Evolutionary conservation across 2,113 vertebrate species (phyloP), one percentile per base, ranked within the genome.

Genomic region (Epinephelus moara): DNA sequence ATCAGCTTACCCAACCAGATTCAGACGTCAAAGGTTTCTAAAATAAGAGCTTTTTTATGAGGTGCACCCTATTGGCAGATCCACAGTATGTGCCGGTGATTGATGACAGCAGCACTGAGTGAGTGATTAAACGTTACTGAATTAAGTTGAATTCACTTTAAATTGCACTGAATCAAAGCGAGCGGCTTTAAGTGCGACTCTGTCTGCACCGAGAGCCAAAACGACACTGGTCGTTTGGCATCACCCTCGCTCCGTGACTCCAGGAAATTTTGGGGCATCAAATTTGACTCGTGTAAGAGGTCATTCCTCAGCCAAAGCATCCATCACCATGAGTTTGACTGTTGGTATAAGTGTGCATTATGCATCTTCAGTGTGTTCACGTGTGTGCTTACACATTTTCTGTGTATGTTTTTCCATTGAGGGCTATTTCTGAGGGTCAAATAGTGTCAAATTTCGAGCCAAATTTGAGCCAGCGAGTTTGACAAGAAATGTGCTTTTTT

Each of bases 131-230:
- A 82, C 30, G 60, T 81, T 73, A 86, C 61, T 85, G 78, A 85
- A 77, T 86, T 52, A 5, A 87, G 78, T 72, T 30, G 61, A 85
- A 68, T 74, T 80, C 78, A 81, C 77, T 90, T 90, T 82, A 74
- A 88, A 88, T 90, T 94, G 91, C 93, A 93, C 93, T 92, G 89
- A 93, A 83, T 90, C 81, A 56, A 72, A 89, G 80, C 45, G 70
- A 84, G 70, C 17, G 82, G 83, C 82, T 84, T 70, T 27, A 62
- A 61, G 68, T 72, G 70, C 15, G 25, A 59, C 66, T 72, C 30
- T 0, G 27, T 64, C 52, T 27, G 62, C 42, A 21, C 59, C n/a
- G 9, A 73, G 66, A 84, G 79, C 76, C 76, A 40, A 33, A 78
- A 78, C 2, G n/a, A 70, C 69, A 9, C 52, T 40, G 25, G 69